Conservation (phyloP, 2,113 vertebrate genomes). For the Pedionomus torquatus region DNA sequence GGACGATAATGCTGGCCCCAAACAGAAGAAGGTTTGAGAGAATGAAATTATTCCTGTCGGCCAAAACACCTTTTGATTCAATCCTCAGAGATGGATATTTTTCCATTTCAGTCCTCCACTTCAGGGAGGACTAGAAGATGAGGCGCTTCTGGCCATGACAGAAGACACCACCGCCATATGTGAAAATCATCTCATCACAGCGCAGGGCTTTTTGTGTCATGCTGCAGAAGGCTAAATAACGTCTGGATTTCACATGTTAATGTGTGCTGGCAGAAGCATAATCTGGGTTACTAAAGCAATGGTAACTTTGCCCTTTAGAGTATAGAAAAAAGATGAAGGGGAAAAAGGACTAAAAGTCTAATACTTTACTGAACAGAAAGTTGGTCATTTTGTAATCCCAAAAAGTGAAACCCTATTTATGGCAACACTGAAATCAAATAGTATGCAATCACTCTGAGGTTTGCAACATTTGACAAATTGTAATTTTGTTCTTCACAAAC, state of each 20-base stretch:
- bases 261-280: not conserved
- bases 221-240: not conserved
- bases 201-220: not conserved
- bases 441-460: conserved; percentile 69
- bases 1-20: not conserved
- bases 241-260: not conserved
- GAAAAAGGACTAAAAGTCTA: not conserved
- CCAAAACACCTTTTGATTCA: not conserved
- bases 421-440: conserved; percentile 69
- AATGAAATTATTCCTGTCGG: not conserved
- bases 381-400: conserved; percentile 66
- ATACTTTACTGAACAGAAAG: conserved; percentile 55
- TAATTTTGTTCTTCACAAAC: conserved; percentile 84
- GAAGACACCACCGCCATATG: not conserved
- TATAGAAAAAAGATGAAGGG: not conserved
- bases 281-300: not conserved
- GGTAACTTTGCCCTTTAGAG: not conserved
- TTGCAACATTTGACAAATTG: conserved; percentile 83
- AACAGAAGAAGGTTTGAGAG: not conserved
- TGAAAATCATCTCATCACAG: not conserved
- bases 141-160: not conserved
- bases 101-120: not conserved
- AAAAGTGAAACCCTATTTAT: conserved; percentile 70
- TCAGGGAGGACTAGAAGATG: not conserved
- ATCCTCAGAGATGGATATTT: not conserved